Base-by-base conservation (phyloP, 2,113 vertebrate species). In the Chlorocebus sabaeus region DNA sequence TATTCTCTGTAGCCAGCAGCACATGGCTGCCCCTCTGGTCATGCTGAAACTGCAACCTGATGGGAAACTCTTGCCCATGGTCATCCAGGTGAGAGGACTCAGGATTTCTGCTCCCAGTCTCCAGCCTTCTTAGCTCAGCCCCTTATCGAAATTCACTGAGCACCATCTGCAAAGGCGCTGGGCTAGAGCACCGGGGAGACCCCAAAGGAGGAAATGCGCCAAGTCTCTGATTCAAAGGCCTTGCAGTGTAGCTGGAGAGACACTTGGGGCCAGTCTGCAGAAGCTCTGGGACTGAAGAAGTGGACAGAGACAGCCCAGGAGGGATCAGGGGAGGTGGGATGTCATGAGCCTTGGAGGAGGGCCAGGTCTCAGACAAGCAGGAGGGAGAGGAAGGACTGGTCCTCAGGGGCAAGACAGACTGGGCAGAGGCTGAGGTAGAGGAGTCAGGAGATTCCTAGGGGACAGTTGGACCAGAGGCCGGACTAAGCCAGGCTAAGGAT, bases 21-120 rank as follows among this genome's bases (percentile, higher is more conserved):
- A 99, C 93, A 94, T 99, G 50, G 98, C 99, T 59, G 99, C 99
- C 50, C 99, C 99, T 0, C 98, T 99, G 0, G 98, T 99, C 73
- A 98, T 99, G 76, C 97, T 99, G 67, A 99, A 98, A 95, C 98
- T 99, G 83, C 98, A 99, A 18, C 99, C 99, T 40, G 95, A 97
- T 16, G 95, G 98, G 2, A 98, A 98, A 50, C 98, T 99, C 82
- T 97, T 99, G n/a, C 99, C 99, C 18, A 98, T 99, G 30, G 99
- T 98, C 45, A 99, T 99, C 90, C 99, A 99, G 98, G 99, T 99
- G 78, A 93, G 95, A 10, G 97, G 89, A 17, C 73, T 20, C 6
- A 22, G 59, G 95, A 22, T 82, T 68, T 96, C 1, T 98, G 12
- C 12, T 30, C 35, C 35, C 7, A 3, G 16, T 8, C 23, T 25